Evolutionary conservation across 2,113 vertebrate genomes (phyloP).

Genomic region (Acrocephalus kingi): DNA sequence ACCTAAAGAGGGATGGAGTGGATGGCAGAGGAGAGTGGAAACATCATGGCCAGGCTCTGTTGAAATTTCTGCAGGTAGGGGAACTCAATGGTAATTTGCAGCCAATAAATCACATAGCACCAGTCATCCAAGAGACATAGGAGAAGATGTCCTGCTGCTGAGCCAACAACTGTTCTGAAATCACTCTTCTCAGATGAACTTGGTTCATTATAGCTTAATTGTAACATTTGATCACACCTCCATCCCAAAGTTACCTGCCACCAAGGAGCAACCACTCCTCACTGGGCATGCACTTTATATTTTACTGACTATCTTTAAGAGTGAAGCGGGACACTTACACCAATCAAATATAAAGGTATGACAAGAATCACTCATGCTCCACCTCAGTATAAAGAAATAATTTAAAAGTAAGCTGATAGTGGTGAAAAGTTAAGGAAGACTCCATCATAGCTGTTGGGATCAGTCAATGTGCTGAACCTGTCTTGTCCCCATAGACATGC

Average conservation of each 20-base stretch:
- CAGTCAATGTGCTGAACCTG: background rate
- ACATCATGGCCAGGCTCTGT: background rate
- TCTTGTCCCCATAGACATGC: background rate
- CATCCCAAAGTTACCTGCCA: background rate
- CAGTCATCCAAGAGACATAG: background rate
- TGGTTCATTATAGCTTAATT: background rate
- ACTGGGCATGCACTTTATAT: background rate
- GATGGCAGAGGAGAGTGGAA: background rate
- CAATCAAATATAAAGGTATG: background rate
- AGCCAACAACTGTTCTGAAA: background rate
- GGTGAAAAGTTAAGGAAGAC: background rate
- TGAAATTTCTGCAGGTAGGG: background rate
- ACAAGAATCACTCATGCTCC: background rate
- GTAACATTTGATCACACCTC: background rate
- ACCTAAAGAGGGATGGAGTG: background rate
- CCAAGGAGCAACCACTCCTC: rapidly evolving
- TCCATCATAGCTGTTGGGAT: background rate
- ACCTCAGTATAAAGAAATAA: background rate
- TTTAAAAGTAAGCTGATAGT: background rate
- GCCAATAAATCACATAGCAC: rapidly evolving
- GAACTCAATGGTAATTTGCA: rapidly evolving
- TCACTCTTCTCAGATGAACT: background rate
- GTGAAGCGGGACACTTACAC: rapidly evolving
- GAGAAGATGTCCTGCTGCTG: background rate
- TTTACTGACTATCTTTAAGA: background rate